Base-by-base conservation (phyloP, 2,797 vertebrate species). In the Podarcis siculus region DNA sequence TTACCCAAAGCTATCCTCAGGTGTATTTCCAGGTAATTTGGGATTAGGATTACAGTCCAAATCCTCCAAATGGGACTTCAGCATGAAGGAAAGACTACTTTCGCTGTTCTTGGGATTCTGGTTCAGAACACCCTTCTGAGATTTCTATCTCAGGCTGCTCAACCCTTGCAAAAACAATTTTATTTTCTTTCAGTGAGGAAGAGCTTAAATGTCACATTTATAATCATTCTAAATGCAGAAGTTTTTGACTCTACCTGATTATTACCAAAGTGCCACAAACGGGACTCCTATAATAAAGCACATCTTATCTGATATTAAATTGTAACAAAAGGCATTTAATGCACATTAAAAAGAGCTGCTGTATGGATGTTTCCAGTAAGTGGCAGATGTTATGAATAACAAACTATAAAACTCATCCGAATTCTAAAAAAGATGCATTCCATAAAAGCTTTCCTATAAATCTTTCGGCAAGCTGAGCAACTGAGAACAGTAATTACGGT, bases 331-430 rank as follows among this genome's bases (percentile, higher is more conserved):
- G 93, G 82, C 94, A 94, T 95, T 96, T 94, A 96, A 96, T 90
- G 91, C 92, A 93, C 94, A 96, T 93, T 96, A 96, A 76, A 95
- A 95, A 76, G 79, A 85, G 94, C 49, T 27, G 17, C 95, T 96
- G 94, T 91, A 96, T 95, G 90, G 84, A 30, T 91, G 95, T 95
- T 95, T 87, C 66, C 94, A 87, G 30, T 95, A 96, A 96, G 94
- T 95, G 93, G 92, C 95, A 97, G 95, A 95, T 96, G 94, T 95
- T 97, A 96, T 93, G 95, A 97, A 96, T 96, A 97, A 96, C 94
- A 96, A 96, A 93, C 89, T 39, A 90, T 90, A 93, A 96, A 96
- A 94, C 95, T 90, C 92, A 83, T 94, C 92, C 93, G 94, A 96
- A 96, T 96, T 96, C 92, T 92, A 89, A 96, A 90, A 55, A 93